Evolutionary conservation across 2,797 vertebrate species (phyloP).

Genomic region (Spinibarbus caldwelli): DNA sequence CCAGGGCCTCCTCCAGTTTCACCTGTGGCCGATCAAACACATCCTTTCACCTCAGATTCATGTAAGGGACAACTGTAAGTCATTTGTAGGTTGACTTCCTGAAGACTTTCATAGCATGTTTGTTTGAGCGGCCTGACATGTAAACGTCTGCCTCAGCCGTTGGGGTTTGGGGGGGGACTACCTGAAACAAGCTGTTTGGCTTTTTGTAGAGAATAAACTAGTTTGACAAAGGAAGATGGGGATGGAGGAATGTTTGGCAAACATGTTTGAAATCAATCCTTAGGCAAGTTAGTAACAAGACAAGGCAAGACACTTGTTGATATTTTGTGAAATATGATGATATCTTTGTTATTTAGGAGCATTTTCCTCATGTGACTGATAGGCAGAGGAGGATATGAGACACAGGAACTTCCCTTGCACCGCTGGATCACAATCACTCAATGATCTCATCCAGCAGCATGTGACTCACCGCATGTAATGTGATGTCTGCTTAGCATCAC

Average conservation of each 20-base stretch:
- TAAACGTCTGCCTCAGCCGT: background rate
- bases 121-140: background rate
- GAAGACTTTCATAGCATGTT: background rate
- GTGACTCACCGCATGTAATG: constrained; percentile 9
- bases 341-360: too few species aligned
- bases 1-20: constrained; percentile 95
- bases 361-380: too few species aligned
- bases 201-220: background rate
- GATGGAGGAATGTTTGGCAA: background rate
- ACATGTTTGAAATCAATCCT: background rate
- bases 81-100: background rate
- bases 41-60: constrained; percentile 24
- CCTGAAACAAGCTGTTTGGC: background rate
- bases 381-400: too few species aligned
- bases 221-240: background rate
- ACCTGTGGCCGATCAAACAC: constrained; percentile 72
- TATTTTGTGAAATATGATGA: background rate
- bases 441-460: constrained; percentile 65
- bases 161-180: background rate
- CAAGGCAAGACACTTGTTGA: background rate
- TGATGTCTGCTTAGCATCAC: constrained; percentile 55
- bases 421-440: constrained; percentile 67
- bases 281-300: background rate
- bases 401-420: constrained; percentile 14
- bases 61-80: background rate